phyloP scores from a whole-genome alignment of 2,888 invertebrate species.

The Bimastos eiseni region DNA sequence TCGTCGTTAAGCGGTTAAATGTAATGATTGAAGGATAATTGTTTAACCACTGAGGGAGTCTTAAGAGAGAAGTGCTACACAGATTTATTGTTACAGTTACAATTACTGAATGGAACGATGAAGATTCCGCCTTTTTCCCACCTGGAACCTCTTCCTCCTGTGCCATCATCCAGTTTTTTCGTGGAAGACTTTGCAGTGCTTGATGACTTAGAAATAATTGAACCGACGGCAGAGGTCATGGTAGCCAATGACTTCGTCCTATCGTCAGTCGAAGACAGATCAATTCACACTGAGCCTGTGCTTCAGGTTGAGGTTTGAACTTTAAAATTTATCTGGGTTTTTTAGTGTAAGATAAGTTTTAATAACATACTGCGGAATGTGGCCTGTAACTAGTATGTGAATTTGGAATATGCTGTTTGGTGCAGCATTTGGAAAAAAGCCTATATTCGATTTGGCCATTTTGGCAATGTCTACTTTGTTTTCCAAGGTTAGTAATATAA shows the following conservation, averaged over 20 bases:
- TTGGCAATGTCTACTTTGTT: too few species aligned
- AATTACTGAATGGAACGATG: constrained; percentile 22
- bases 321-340: not conserved
- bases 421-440: too few species aligned
- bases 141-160: constrained; percentile 38
- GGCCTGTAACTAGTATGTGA: not conserved
- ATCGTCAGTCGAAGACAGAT: not conserved
- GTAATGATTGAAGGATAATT: not conserved
- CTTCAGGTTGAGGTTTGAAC: not conserved
- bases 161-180: constrained; percentile 27
- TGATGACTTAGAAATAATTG: not conserved
- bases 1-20: too few species aligned
- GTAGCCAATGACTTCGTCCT: not conserved
- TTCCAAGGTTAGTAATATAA: too few species aligned
- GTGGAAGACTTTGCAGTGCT: not conserved
- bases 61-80: not conserved
- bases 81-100: not conserved
- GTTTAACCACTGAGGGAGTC: not conserved
- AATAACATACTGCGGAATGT: not conserved
- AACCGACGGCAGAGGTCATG: not conserved
- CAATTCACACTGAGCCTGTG: not conserved
- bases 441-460: too few species aligned
- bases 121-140: constrained; percentile 36
- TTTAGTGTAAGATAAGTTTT: not conserved
- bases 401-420: not conserved